A percentile compares a stretch with the other conserved stretches of the same genome.
Conservation (phyloP, 1,140 invertebrate genomes). For the Heliothis virescens region DNA sequence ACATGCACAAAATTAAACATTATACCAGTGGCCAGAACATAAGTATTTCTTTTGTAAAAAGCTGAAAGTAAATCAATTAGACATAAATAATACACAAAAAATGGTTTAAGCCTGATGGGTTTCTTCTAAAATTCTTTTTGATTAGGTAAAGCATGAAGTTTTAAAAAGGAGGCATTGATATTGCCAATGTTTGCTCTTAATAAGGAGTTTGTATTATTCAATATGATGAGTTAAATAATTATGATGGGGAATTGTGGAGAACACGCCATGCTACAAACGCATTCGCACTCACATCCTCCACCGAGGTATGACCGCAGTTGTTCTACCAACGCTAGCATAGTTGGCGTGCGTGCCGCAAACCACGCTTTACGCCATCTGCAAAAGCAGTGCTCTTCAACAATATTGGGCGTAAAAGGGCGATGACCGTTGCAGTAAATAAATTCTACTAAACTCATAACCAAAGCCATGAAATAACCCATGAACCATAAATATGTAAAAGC, state of each 20-base stretch:
- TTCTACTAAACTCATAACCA: constrained; percentile 12
- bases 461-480: constrained; percentile 1
- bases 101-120: too few species aligned
- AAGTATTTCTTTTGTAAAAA: too few species aligned
- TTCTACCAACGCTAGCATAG: constrained; percentile 85
- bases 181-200: neutral
- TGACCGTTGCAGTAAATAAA: constrained; percentile 16
- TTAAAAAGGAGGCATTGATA: neutral
- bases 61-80: too few species aligned
- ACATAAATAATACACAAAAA: too few species aligned
- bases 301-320: constrained; percentile 82
- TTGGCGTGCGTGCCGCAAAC: constrained; percentile 75
- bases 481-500: neutral
- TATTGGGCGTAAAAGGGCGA: constrained; percentile 7
- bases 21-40: too few species aligned
- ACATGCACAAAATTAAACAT: constrained; percentile 7
- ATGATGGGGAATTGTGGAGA: constrained; percentile 36
- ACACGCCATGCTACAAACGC: constrained; percentile 63
- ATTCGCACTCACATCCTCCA: constrained; percentile 83
- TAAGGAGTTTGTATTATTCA: neutral
- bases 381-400: constrained; percentile 63
- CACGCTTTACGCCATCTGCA: constrained; percentile 83
- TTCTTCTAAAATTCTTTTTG: too few species aligned
- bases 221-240: constrained; percentile 21
- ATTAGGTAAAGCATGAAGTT: too few species aligned